Evolutionary conservation across 2,888 invertebrate genomes (phyloP).

Genomic region (Sthenelais limicola): DNA sequence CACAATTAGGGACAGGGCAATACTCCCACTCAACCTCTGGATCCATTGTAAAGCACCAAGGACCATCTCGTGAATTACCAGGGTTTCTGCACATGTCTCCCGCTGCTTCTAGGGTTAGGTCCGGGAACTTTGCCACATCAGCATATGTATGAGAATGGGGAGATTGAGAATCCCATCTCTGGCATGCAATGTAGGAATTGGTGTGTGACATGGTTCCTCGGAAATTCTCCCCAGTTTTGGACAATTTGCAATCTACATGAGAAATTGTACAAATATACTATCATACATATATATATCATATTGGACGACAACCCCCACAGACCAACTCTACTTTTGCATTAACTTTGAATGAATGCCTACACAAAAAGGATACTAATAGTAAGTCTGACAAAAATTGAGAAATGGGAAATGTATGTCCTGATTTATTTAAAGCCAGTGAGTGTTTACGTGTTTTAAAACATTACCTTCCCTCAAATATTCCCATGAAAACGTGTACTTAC

Average conservation of each 20-base stretch:
- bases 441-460: no score
- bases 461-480: no score
- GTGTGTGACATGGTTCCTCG: not conserved
- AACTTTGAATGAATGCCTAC: no score
- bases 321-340: no score
- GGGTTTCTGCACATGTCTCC: constrained; percentile 29
- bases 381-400: no score
- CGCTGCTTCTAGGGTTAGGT: not conserved
- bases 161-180: constrained; percentile 45
- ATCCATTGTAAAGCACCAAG: constrained; percentile 34
- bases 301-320: no score
- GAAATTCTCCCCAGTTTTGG: constrained; percentile 3
- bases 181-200: constrained; percentile 34
- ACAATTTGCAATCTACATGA: constrained; percentile 9
- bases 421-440: no score
- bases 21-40: constrained; percentile 25
- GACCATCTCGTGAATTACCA: not conserved
- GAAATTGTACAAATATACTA: no score
- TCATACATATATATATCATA: no score
- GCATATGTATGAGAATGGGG: constrained; percentile 36
- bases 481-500: no score
- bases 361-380: no score
- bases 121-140: not conserved
- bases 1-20: constrained; percentile 20
- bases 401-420: no score